phyloP scores from a whole-genome alignment of 2,797 vertebrate genomes.

The Lagorchestes hirsutus region DNA sequence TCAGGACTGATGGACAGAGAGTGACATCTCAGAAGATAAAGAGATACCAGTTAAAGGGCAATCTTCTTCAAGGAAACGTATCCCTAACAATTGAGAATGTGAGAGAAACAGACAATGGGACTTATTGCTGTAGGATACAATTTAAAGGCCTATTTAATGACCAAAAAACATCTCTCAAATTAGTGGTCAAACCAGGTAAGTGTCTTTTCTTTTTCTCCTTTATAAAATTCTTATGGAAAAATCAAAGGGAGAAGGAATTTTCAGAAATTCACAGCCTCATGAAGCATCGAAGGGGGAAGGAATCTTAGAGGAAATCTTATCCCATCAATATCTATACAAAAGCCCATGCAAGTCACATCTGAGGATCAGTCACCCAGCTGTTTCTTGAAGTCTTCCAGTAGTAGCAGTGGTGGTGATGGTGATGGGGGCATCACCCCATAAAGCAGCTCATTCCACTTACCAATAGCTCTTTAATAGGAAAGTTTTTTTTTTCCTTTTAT shows the following conservation, averaged over 20 bases:
- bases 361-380: not conserved
- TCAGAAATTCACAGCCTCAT: not conserved
- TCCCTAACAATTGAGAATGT: slow-evolving; percentile 88
- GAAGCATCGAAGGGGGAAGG: not conserved
- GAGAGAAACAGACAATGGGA: slow-evolving; percentile 85
- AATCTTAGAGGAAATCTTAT: not conserved
- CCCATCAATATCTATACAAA: not conserved
- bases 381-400: not conserved
- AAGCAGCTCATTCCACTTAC: not conserved
- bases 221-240: not conserved
- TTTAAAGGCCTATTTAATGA: slow-evolving; percentile 89
- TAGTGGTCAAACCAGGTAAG: slow-evolving; percentile 87
- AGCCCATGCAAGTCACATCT: not conserved
- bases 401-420: not conserved
- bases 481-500: not conserved
- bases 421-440: not conserved
- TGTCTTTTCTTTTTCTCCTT: not conserved
- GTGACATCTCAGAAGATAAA: slow-evolving; percentile 72
- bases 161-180: slow-evolving; percentile 63
- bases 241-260: not conserved
- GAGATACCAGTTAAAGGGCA: slow-evolving; percentile 86
- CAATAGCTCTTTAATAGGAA: not conserved
- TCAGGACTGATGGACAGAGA: slow-evolving; percentile 83
- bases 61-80: slow-evolving; percentile 81
- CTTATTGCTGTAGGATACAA: slow-evolving; percentile 91